phyloP scores from a whole-genome alignment of 2,113 vertebrate genomes.

The Urocynchramus pylzowi region DNA sequence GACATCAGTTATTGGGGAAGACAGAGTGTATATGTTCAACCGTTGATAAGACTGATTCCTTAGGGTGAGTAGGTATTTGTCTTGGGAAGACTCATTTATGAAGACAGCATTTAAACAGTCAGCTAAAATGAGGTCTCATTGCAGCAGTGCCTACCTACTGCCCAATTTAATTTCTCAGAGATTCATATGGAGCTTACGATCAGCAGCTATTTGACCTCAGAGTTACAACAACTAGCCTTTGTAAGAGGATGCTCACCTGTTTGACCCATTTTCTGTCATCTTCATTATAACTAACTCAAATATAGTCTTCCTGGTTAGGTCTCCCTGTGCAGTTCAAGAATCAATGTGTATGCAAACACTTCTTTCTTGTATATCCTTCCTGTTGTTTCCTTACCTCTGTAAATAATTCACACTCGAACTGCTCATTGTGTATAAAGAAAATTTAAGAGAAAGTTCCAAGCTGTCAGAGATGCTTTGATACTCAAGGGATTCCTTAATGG shows the following conservation, averaged over 20 bases:
- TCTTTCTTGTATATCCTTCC: neutral
- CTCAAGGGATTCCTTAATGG: neutral
- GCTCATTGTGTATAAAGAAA: neutral
- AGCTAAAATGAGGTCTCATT: neutral
- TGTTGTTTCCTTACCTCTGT: neutral
- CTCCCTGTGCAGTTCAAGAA: neutral
- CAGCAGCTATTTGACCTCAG: neutral
- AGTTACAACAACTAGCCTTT: neutral
- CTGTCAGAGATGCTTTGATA: neutral
- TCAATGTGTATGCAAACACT: neutral
- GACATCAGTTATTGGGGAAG: neutral
- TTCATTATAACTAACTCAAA: neutral
- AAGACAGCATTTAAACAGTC: neutral
- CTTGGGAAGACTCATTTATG: neutral
- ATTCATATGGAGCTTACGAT: neutral
- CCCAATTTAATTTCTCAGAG: neutral
- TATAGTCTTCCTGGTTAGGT: neutral
- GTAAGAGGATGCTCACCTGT: neutral
- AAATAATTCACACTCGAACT: slow-evolving; percentile 12
- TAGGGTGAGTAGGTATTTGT: neutral
- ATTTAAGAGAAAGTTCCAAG: neutral
- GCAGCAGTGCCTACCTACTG: neutral
- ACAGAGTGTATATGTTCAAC: neutral
- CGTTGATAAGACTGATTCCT: neutral
- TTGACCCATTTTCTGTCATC: neutral